Evolutionary conservation across 2,797 vertebrate species (phyloP), one percentile per base, ranked within the genome.

Genomic region (Aphelocoma californica): DNA sequence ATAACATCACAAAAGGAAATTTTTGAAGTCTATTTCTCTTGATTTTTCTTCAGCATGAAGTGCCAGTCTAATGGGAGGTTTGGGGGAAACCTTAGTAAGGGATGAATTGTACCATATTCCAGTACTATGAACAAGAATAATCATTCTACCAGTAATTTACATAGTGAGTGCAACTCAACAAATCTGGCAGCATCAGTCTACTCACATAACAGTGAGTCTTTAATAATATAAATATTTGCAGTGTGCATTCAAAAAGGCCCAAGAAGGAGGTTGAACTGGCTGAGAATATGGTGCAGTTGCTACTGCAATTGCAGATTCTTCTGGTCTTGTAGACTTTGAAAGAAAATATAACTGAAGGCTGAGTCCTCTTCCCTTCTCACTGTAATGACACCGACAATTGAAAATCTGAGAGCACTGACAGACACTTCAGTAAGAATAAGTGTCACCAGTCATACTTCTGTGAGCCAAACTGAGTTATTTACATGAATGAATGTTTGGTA

Each of bases 351-450:
- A 85, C 1, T 1, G 36, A 75, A 44, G 11, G 66, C 56, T 13
- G 24, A 87, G 44, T 54, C 48, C 36, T 66, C n/a, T 56, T 72
- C 50, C 82, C 38, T 73, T 56, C 66, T 64, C 36, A 32, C n/a
- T 31, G 45, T 14, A 58, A 54, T 26, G 13, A 57, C 64, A 60
- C 0, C 5, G 5, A 79, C 62, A 69, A 44, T 1, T 1, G 3
- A 51, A 80, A 67, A 65, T 9, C 34, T 31, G 50, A 85, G 57
- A 25, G 47, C 2, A 1, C 32, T 62, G 40, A 54, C 58, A 66
- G 70, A 57, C 29, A 28, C 51, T 81, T 75, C 64, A 44, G 32
- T 10, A 36, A 83, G n/a, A 75, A 4, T 7, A 19, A 42, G 25
- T 7, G 34, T 25, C 90, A 75, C 48, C 31, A 72, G 32, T 19